phyloP scores from a whole-genome alignment of 2,113 vertebrate genomes.

The Plecturocebus donacophilus region DNA sequence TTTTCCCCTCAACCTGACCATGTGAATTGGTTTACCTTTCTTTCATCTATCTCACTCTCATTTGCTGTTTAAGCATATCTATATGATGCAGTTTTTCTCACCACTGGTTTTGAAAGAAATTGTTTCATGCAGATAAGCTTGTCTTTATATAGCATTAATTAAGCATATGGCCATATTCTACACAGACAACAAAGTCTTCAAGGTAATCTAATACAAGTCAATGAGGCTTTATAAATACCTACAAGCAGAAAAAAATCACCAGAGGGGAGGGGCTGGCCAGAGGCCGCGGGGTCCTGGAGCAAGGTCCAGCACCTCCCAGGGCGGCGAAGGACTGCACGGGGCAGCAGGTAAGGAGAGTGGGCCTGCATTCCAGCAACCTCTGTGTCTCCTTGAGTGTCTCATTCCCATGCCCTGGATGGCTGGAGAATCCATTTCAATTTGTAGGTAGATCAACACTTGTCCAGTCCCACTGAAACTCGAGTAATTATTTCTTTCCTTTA shows the following conservation, averaged over 20 bases:
- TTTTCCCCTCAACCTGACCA: fast-evolving
- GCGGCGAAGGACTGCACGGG: not conserved
- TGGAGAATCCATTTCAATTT: not conserved
- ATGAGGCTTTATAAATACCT: not conserved
- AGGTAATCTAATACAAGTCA: not conserved
- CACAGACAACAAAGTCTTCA: not conserved
- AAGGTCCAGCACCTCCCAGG: no score
- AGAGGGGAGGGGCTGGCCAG: not conserved
- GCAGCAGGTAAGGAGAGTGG: fast-evolving
- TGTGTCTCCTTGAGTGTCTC: not conserved
- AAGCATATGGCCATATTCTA: fast-evolving
- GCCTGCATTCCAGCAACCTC: not conserved
- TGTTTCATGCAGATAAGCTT: fast-evolving
- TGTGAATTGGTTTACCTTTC: not conserved
- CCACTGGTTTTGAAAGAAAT: not conserved
- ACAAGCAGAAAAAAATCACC: fast-evolving
- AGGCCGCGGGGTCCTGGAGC: no score
- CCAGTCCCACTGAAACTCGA: not conserved
- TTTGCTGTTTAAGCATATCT: not conserved
- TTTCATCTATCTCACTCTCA: fast-evolving
- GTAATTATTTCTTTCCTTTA: not conserved
- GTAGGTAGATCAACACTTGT: not conserved
- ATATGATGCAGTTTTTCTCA: fast-evolving
- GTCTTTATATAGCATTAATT: not conserved
- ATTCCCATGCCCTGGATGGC: fast-evolving